Evolutionary conservation across 1,140 invertebrate species (phyloP).

Genomic region (Phocides pigmalion): DNA sequence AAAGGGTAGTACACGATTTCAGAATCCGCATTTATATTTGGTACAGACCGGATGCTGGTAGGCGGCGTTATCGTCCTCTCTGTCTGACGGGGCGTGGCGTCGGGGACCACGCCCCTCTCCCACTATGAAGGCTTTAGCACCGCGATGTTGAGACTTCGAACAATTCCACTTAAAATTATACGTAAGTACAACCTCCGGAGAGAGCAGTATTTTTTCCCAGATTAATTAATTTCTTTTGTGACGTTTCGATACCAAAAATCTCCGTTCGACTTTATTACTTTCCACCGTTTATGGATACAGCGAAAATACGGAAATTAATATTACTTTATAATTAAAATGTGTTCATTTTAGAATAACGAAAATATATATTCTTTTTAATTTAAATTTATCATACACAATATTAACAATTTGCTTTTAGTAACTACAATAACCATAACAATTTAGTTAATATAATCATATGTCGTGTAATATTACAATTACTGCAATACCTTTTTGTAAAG

Average conservation of each 20-base stretch:
- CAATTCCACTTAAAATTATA: conserved; percentile 39
- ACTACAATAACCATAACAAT: too few relatives aligned
- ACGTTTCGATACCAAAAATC: conserved; percentile 18
- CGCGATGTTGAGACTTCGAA: conserved; percentile 53
- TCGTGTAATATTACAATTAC: too few relatives aligned
- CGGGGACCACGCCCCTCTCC: conserved; percentile 58
- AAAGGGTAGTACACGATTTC: neutral
- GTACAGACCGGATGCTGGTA: conserved; percentile 50
- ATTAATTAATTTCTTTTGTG: conserved; percentile 35
- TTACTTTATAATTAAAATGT: neutral
- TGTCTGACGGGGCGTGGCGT: conserved; percentile 68
- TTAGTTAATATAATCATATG: too few relatives aligned
- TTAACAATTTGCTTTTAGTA: too few relatives aligned
- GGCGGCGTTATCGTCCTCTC: conserved; percentile 65
- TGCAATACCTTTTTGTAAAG: too few relatives aligned
- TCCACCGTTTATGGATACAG: conserved; percentile 8
- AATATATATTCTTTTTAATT: too few relatives aligned
- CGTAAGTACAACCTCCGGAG: conserved; percentile 27
- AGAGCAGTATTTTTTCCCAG: conserved; percentile 27
- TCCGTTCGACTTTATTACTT: conserved; percentile 23
- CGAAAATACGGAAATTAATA: conserved; percentile 8
- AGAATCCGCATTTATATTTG: conserved; percentile 23
- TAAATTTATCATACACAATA: too few relatives aligned
- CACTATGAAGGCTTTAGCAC: conserved; percentile 50
- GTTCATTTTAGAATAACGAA: too few relatives aligned